Percentiles rank a stretch among this genome's conserved stretches.
phyloP scores from a whole-genome alignment of 2,113 vertebrate genomes.

The Poeciliopsis retropinna region DNA sequence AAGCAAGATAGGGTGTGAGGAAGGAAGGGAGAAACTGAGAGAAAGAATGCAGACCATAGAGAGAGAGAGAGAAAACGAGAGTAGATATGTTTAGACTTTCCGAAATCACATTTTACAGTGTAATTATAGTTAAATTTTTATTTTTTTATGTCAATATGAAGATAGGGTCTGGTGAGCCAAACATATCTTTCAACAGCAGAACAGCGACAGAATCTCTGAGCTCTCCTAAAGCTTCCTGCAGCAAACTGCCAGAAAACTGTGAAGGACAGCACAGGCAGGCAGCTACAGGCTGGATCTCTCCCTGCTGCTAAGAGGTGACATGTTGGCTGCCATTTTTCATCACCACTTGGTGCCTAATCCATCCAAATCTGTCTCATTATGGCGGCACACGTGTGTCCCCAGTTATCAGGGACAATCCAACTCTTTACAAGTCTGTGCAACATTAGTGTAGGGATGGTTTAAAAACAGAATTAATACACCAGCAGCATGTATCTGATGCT shows the following conservation, averaged over 20 bases:
- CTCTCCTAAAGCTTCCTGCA: slow-evolving; percentile 38
- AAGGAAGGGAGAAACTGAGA: slow-evolving; percentile 37
- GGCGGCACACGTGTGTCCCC: slow-evolving; percentile 56
- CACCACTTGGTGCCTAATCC: slow-evolving; percentile 73
- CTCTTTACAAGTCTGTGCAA: slow-evolving; percentile 31
- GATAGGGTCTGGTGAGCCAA: slow-evolving; percentile 10
- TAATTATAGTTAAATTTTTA: neutral
- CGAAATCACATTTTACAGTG: neutral
- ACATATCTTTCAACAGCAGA: slow-evolving; percentile 18
- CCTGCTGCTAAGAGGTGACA: slow-evolving; percentile 61
- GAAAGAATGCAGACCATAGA: slow-evolving; percentile 2
- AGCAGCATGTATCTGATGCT: neutral
- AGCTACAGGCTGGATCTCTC: slow-evolving; percentile 52
- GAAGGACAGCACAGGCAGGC: slow-evolving; percentile 48
- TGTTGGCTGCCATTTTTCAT: slow-evolving; percentile 68
- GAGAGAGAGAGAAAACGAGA: neutral
- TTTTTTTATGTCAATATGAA: slow-evolving; percentile 16
- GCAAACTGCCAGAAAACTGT: slow-evolving; percentile 49
- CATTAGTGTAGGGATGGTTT: slow-evolving; percentile 11
- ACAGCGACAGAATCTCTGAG: slow-evolving; percentile 33
- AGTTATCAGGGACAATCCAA: slow-evolving; percentile 37
- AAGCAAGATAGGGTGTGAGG: slow-evolving; percentile 45
- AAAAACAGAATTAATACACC: neutral
- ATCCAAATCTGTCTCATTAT: slow-evolving; percentile 74
- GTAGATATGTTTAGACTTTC: neutral